These are phyloP conservation scores for Phylloscopus trochiloides DNA, from an alignment of 2,113 vertebrate species.

Conservation along the genomic window DNA sequence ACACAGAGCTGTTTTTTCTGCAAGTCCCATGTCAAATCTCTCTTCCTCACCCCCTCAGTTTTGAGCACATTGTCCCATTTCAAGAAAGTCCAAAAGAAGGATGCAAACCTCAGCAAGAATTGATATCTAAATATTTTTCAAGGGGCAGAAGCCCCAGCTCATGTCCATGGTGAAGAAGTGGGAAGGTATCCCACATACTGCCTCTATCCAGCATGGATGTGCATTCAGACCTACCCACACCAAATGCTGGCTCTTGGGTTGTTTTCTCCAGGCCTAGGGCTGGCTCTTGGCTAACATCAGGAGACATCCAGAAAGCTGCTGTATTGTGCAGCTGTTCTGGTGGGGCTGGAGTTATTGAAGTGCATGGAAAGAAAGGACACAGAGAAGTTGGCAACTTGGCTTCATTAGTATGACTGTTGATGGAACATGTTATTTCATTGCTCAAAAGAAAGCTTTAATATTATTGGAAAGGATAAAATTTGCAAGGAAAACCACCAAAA, in stretches of 20 bases:
- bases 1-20: neutral
- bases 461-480: constrained; percentile 9
- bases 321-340: neutral
- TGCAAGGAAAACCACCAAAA: neutral
- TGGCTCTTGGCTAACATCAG: neutral
- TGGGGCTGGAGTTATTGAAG: neutral
- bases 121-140: neutral
- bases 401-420: neutral
- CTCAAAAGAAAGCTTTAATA: neutral
- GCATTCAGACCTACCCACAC: neutral
- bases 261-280: neutral
- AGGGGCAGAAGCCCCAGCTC: neutral
- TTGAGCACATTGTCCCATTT: neutral
- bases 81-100: neutral
- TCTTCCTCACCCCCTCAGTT: neutral
- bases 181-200: neutral
- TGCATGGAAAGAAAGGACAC: neutral
- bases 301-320: neutral
- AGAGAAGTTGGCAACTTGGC: neutral
- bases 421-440: constrained; percentile 33
- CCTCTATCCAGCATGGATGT: neutral
- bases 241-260: neutral
- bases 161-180: neutral
- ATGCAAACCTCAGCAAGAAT: neutral
- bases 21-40: neutral